Base-by-base conservation (phyloP, 2,888 invertebrate genomes). In the Microplitis deprimator region DNA sequence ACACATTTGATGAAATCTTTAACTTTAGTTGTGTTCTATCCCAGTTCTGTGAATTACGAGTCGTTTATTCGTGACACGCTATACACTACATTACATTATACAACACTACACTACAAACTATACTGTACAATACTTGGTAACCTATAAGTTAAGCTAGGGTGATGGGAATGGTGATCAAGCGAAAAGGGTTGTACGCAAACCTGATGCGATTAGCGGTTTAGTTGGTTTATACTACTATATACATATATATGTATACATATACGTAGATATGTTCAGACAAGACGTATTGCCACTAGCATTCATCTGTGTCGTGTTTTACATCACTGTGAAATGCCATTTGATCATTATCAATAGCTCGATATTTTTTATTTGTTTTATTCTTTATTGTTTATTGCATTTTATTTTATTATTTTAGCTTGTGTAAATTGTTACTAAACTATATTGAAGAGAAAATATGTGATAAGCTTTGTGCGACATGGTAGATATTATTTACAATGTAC, bases 1-100 rank as follows among this genome's bases (percentile, higher is more conserved):
- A 65, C 76, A 62, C 64, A 39, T 41, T 41, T 79, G 79, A 80
- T 79, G 80, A 79, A 77, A 80, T 80, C 79, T 79, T 79, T 79
- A 75, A 77, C 77, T 80, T 71, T 73, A 70, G 75, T 80, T 77
- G 50, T 50, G 50, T 13, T 50, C 50, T 50, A 50, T 50, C 71
- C 79, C 79, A 75, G 75, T 74, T 60, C 72, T 65, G 79, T 77
- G 79, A 79, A 79, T 80, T 80, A 79, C 72, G 76, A 77, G 69
- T 60, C 67, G 68, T 68, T 77, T 69, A 73, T 40, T 67, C 74
- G 74, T 68, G 79, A 77, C 80, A 80, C 78, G 80, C 80, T 73
- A 80, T 67, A 77, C 78, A 29, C 13, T 50, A 50, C 50, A 50
- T 50, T 50, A 67, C 67, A 29, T 29, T 29, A 29, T 3, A 29